Evolutionary conservation across 2,113 vertebrate species (phyloP).

Genomic region (Athene cunicularia): DNA sequence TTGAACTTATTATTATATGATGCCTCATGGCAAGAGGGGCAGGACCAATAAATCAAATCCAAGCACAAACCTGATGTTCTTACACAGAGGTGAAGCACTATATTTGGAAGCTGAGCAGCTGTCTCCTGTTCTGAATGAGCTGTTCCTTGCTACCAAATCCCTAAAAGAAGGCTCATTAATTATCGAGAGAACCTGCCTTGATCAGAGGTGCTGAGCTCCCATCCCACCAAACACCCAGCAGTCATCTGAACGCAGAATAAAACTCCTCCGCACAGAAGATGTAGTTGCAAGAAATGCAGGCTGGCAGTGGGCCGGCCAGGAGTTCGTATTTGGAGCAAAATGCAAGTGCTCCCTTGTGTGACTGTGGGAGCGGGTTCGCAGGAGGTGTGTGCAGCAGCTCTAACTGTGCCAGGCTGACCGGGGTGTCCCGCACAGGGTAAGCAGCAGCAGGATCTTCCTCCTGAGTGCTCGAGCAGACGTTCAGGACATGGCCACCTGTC

Average conservation of each 20-base stretch:
- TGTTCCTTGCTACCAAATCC: background rate
- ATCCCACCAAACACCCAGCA: background rate
- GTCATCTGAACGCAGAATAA: background rate
- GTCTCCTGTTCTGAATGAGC: slow-evolving; percentile 12
- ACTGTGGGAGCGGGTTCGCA: background rate
- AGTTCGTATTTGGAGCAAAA: background rate
- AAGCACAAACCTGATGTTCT: slow-evolving; percentile 31
- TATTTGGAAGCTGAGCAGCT: slow-evolving; percentile 15
- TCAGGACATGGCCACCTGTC: background rate
- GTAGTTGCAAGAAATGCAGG: background rate
- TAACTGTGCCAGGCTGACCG: background rate
- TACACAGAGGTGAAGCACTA: background rate
- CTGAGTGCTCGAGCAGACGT: background rate
- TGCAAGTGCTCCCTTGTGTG: background rate
- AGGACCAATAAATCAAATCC: slow-evolving; percentile 10
- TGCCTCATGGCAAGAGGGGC: background rate
- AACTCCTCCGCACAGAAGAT: background rate
- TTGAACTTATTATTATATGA: background rate
- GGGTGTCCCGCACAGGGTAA: background rate
- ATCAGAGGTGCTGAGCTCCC: background rate
- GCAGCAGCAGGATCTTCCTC: background rate
- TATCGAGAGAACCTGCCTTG: background rate
- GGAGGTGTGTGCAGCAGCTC: background rate
- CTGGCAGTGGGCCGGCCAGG: background rate
- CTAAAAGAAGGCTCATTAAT: background rate